Evolutionary conservation across 2,113 vertebrate genomes (phyloP).

Genomic region (Mesocricetus auratus): DNA sequence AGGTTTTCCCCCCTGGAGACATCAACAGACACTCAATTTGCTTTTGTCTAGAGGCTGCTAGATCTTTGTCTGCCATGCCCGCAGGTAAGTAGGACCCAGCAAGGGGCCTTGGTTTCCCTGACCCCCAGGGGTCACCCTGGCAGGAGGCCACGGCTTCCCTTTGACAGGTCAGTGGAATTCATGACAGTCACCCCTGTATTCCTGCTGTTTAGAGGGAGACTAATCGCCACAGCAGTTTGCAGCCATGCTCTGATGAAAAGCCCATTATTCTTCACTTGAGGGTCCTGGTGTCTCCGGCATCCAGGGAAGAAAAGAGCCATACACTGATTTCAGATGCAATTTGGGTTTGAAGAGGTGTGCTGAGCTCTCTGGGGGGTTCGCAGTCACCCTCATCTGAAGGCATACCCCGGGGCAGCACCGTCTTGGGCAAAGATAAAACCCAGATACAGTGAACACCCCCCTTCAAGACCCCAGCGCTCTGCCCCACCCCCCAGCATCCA

Average conservation of each 20-base stretch:
- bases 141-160: slow-evolving; percentile 30
- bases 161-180: slow-evolving; percentile 62
- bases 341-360: slow-evolving; percentile 55
- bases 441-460: neutral
- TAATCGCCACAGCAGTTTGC: slow-evolving; percentile 67
- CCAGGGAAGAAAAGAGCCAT: neutral
- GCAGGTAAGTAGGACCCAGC: slow-evolving; percentile 33
- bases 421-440: slow-evolving; percentile 68
- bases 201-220: slow-evolving; percentile 53
- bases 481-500: neutral
- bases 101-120: neutral
- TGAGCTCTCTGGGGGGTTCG: slow-evolving; percentile 6
- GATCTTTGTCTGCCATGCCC: neutral
- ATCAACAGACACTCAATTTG: slow-evolving; percentile 10
- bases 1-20: neutral
- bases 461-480: neutral
- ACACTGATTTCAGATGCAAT: slow-evolving; percentile 74
- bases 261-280: slow-evolving; percentile 3
- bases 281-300: slow-evolving; percentile 39
- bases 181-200: slow-evolving; percentile 55
- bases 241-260: slow-evolving; percentile 73
- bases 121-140: slow-evolving; percentile 54
- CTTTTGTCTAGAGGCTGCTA: slow-evolving; percentile 44
- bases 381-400: slow-evolving; percentile 38
- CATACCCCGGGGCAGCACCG: slow-evolving; percentile 27